These are phyloP conservation scores for Scotopteryx bipunctaria DNA, from an alignment of 2,888 invertebrate species.

Conservation along the genomic window DNA sequence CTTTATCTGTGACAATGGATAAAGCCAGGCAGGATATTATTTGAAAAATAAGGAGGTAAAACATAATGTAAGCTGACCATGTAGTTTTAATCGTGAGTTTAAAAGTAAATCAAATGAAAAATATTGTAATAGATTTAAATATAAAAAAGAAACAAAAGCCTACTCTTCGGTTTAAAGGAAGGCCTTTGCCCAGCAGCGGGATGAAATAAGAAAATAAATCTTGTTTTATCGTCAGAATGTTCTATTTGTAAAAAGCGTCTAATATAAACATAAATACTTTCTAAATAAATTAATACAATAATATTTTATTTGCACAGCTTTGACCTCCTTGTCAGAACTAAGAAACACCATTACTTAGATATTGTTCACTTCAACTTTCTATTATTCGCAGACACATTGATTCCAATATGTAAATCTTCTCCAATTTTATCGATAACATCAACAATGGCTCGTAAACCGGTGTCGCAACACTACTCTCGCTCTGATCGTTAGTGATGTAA, in stretches of 20 bases:
- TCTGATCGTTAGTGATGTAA: constrained; percentile 26
- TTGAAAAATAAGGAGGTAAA: no score
- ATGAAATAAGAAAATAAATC: no score
- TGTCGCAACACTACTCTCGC: constrained; percentile 35
- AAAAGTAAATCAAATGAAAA: neutral
- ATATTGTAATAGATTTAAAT: no score
- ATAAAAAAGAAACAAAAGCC: no score
- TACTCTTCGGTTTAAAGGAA: no score
- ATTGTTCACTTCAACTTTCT: constrained; percentile 14
- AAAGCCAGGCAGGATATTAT: no score
- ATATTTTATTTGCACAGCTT: neutral
- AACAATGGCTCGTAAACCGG: constrained; percentile 30
- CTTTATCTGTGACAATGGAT: no score
- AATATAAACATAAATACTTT: constrained; percentile 3
- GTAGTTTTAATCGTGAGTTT: neutral
- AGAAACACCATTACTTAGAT: no score
- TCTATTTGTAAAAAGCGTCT: neutral
- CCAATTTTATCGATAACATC: constrained; percentile 30
- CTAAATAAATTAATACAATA: constrained; percentile 7
- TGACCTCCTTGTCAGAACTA: no score
- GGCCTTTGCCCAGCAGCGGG: no score
- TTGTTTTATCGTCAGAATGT: no score
- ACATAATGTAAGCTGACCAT: no score
- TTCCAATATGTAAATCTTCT: constrained; percentile 32
- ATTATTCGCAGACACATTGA: constrained; percentile 3